Evolutionary conservation across 2,113 vertebrate species (phyloP).

Genomic region (Pica pica): DNA sequence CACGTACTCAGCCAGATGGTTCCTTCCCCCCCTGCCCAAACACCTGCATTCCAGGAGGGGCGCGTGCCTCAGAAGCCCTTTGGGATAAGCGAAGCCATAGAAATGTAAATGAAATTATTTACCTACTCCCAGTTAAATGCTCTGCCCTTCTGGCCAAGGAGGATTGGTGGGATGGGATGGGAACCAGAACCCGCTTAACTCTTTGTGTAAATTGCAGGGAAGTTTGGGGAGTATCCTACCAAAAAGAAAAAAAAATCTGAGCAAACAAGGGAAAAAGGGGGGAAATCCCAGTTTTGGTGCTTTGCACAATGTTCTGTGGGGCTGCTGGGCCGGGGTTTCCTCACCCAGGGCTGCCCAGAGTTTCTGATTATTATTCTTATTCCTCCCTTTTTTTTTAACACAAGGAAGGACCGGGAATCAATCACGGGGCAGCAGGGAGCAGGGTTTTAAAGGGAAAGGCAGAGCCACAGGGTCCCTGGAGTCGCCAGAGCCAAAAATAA

Average conservation of each 20-base stretch:
- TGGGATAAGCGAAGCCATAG: conserved; percentile 16
- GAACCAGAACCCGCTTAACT: not conserved
- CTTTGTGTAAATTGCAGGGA: not conserved
- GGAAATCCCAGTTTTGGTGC: not conserved
- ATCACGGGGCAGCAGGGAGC: conserved; percentile 30
- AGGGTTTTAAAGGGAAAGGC: conserved; percentile 30
- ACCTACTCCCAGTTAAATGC: not conserved
- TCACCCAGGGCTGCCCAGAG: not conserved
- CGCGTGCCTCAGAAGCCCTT: conserved; percentile 3
- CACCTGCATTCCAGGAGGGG: conserved; percentile 34
- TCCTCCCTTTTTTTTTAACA: not conserved
- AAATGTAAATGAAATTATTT: conserved; percentile 55
- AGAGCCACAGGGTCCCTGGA: not conserved
- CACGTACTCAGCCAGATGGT: not conserved
- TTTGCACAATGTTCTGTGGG: not conserved
- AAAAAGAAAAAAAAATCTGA: too few relatives aligned
- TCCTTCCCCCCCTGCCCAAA: not conserved
- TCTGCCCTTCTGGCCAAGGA: conserved; percentile 56
- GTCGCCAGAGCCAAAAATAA: conserved; percentile 12
- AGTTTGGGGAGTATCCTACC: not conserved
- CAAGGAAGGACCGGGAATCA: conserved; percentile 34
- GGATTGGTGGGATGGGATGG: not conserved
- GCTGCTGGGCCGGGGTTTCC: not conserved
- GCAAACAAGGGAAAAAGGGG: too few relatives aligned
- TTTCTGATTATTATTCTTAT: conserved; percentile 7